These are phyloP conservation scores for Crocidura indochinensis DNA, from an alignment of 2,797 vertebrate species.

Conservation along the genomic window DNA sequence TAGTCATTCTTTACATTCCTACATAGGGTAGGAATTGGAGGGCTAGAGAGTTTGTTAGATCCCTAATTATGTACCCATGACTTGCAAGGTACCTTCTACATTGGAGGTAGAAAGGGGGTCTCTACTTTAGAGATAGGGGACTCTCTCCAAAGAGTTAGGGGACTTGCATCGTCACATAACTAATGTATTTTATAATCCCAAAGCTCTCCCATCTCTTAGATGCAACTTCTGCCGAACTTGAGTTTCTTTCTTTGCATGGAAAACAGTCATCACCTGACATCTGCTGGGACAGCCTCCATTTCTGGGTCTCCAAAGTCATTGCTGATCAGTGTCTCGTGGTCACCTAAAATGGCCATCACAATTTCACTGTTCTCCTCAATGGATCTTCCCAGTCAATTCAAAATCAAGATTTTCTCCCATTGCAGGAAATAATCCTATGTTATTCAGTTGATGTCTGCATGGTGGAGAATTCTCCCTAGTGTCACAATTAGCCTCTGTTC, in stretches of 20 bases:
- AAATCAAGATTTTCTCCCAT: background rate
- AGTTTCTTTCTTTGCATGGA: background rate
- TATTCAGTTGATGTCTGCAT: background rate
- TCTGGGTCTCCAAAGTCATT: no score
- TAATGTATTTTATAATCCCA: no score
- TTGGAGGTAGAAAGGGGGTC: background rate
- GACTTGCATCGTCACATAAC: background rate
- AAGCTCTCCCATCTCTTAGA: no score
- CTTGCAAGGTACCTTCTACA: background rate
- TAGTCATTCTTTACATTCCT: no score
- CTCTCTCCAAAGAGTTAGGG: background rate
- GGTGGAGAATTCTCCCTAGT: background rate
- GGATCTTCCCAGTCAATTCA: background rate
- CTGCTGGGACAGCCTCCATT: background rate
- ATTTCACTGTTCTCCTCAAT: background rate
- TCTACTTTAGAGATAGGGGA: background rate
- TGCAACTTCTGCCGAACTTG: background rate
- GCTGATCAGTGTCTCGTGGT: background rate
- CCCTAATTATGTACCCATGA: background rate
- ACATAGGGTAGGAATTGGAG: background rate
- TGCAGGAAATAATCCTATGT: fast-evolving
- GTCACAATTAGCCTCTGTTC: background rate
- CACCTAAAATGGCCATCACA: background rate
- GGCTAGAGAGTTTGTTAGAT: no score
- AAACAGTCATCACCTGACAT: no score